Base-by-base conservation (phyloP, 2,888 invertebrate genomes). In the Drosophila mercatorum region DNA sequence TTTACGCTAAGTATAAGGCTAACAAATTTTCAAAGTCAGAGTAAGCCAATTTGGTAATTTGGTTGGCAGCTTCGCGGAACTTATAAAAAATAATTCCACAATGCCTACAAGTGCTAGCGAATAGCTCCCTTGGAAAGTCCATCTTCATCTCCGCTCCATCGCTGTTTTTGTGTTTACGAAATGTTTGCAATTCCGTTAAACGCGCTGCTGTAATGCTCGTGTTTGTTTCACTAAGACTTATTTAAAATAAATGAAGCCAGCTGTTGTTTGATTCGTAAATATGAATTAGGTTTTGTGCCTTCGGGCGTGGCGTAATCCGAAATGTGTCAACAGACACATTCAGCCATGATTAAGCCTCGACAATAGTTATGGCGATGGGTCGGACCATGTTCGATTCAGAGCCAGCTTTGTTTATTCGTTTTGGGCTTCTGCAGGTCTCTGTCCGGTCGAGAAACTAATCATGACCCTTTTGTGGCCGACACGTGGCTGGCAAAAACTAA, bases 391-490 rank as follows among this genome's bases (percentile, higher is more conserved):
- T 44, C 49, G 34, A 52, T 53, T 26, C 55, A 17, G 49, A 53
- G 58, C 47, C 14, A 43, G 34, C 14, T 57, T 53, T 47, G 40
- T 36, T 41, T 47, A 40, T 40, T 62, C 55, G 34, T 62, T 57
- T 55, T 2, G 7, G n/a, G 41, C 75, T 55, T 2, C 40, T 40
- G 14, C 40, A 14, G 14, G 26, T 26, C 11, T 26, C 44, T 1
- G 44, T 12, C 12, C 6, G 22, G 22, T 3, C 2, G 26, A 57
- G 59, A 56, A 78, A 89, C 88, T 88, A 88, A 90, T 89, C 87
- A 83, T 78, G 86, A 83, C 83, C 88, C 83, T 87, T 85, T 89
- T 89, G 84, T 73, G 89, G 81, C 47, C 79, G 63, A 86, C 84
- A 83, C 89, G 87, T 88, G 87, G 81, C 78, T 43, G 66, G 69